Evolutionary conservation across 2,888 invertebrate genomes (phyloP).

Genomic region (Frankliniella fusca): DNA sequence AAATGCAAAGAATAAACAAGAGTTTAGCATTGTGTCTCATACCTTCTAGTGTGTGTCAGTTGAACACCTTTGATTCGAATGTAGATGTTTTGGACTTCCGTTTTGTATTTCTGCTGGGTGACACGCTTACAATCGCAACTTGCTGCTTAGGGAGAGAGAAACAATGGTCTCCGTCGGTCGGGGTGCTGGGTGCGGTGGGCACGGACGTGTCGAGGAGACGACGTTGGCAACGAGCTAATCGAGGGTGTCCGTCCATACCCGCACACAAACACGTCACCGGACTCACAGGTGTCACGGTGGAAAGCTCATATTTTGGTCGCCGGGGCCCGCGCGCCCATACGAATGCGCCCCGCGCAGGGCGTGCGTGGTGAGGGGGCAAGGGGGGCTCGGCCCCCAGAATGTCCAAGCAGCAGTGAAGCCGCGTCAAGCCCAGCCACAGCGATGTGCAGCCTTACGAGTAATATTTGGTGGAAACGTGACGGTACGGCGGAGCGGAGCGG

Average conservation of each 20-base stretch:
- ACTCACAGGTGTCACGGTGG: neutral
- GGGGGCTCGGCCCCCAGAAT: neutral
- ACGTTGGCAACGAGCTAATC: constrained; percentile 2
- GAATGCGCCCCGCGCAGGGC: neutral
- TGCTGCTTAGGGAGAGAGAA: neutral
- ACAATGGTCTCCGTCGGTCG: neutral
- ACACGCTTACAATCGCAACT: too few relatives aligned
- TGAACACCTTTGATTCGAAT: too few relatives aligned
- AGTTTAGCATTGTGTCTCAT: too few relatives aligned
- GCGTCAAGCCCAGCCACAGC: too few relatives aligned
- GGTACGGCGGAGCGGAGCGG: too few relatives aligned
- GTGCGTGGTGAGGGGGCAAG: neutral
- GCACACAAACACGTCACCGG: neutral
- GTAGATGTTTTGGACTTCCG: too few relatives aligned
- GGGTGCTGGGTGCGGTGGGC: neutral
- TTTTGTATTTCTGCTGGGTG: too few relatives aligned
- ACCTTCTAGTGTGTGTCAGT: too few relatives aligned
- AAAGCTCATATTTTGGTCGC: constrained; percentile 17
- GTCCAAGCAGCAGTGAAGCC: constrained; percentile 23
- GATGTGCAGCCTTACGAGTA: neutral
- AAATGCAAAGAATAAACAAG: too few relatives aligned
- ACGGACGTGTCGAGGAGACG: constrained; percentile 9
- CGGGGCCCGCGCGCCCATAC: neutral
- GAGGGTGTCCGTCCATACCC: neutral
- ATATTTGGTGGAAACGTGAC: neutral